phyloP scores from a whole-genome alignment of 2,888 invertebrate genomes.

The Harpagoxenus sublaevis region DNA sequence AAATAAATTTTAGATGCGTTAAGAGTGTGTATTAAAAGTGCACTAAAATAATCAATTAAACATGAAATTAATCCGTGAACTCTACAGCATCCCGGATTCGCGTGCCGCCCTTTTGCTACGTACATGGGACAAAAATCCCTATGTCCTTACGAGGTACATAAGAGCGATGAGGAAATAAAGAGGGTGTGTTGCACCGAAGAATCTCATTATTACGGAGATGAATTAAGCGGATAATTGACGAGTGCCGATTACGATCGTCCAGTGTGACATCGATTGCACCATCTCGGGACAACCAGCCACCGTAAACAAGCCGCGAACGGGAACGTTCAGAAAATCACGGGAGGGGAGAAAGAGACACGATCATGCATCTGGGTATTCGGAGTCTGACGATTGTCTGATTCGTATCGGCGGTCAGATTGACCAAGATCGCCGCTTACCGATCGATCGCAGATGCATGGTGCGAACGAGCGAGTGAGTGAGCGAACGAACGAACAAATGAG shows the following conservation, averaged over 20 bases:
- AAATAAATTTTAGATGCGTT: background rate
- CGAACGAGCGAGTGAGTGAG: background rate
- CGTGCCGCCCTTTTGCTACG: background rate
- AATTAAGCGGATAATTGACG: slow-evolving; percentile 19
- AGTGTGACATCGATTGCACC: background rate
- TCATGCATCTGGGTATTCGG: background rate
- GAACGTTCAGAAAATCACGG: background rate
- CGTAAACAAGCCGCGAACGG: background rate
- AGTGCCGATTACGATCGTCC: slow-evolving; percentile 27
- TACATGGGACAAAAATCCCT: background rate
- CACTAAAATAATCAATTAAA: background rate
- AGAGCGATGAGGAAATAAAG: background rate
- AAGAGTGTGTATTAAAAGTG: background rate
- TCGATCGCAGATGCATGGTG: slow-evolving; percentile 18
- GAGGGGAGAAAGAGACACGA: no score
- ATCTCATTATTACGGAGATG: slow-evolving; percentile 7
- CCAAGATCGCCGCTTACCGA: slow-evolving; percentile 30
- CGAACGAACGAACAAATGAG: slow-evolving; percentile 30
- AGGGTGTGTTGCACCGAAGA: background rate
- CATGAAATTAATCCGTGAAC: background rate
- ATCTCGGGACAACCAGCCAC: background rate
- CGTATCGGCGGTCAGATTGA: slow-evolving; percentile 10
- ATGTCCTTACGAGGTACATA: background rate
- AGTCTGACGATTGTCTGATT: background rate
- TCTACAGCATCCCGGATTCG: background rate